Conservation (phyloP, 2,113 vertebrate genomes). For the Narcine bancroftii region DNA sequence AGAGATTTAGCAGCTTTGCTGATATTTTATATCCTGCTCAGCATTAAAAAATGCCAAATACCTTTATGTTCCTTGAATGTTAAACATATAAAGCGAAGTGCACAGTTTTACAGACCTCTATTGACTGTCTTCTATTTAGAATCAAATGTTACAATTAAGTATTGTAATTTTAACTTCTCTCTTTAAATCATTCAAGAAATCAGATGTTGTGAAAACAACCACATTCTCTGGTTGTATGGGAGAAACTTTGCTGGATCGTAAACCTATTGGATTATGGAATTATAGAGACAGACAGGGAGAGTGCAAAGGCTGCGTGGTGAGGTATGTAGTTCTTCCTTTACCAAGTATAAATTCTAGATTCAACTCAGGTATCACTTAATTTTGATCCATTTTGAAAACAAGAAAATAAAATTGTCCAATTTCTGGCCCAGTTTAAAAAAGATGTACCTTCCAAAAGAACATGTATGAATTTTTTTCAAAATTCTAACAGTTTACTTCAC, state of each 20-base stretch:
- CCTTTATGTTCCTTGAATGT: not conserved
- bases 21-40: not conserved
- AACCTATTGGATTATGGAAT: constrained; percentile 94
- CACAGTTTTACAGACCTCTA: not conserved
- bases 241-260: constrained; percentile 83
- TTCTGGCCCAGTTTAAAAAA: not conserved
- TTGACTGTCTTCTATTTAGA: not conserved
- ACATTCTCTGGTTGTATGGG: constrained; percentile 95
- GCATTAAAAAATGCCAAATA: not conserved
- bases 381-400: not conserved
- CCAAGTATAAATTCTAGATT: not conserved
- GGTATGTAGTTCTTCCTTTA: constrained; percentile 53
- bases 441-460: not conserved
- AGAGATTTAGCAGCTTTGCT: not conserved
- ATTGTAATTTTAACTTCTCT: constrained; percentile 37
- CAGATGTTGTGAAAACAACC: constrained; percentile 77
- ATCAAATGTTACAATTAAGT: not conserved
- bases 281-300: constrained; percentile 85
- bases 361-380: not conserved
- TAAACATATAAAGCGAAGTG: not conserved
- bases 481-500: not conserved
- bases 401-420: not conserved
- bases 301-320: constrained; percentile 87
- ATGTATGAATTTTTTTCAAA: not conserved
- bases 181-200: constrained; percentile 62